These are phyloP conservation scores for Scaptomyza pallida DNA, from an alignment of 1,140 invertebrate genomes.

Conservation along the genomic window DNA sequence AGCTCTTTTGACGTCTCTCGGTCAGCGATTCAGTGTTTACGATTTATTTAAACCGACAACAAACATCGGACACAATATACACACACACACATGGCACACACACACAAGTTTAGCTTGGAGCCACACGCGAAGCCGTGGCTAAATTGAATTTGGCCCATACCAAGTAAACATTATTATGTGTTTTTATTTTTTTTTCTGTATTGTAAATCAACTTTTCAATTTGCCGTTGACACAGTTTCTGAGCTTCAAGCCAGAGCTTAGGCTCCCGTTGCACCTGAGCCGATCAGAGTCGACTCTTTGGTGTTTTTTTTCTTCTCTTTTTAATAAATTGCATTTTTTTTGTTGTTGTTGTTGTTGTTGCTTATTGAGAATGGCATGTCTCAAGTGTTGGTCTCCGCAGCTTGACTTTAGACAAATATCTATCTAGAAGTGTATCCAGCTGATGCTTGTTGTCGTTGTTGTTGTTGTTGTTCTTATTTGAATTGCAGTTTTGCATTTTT, in stretches of 20 bases:
- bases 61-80: neutral
- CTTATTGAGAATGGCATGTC: slow-evolving; percentile 57
- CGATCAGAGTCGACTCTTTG: slow-evolving; percentile 23
- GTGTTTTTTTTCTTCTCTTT: slow-evolving; percentile 30
- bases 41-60: slow-evolving; percentile 68
- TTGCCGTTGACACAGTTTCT: slow-evolving; percentile 76
- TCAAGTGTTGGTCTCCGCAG: slow-evolving; percentile 56
- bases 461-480: slow-evolving; percentile 22
- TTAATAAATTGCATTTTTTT: slow-evolving; percentile 74
- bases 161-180: slow-evolving; percentile 64
- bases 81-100: neutral
- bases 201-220: slow-evolving; percentile 78
- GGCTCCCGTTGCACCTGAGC: slow-evolving; percentile 59
- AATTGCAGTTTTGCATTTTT: slow-evolving; percentile 53
- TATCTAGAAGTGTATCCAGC: slow-evolving; percentile 27
- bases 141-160: slow-evolving; percentile 67
- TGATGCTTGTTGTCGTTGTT: slow-evolving; percentile 23
- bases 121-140: slow-evolving; percentile 58
- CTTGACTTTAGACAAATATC: slow-evolving; percentile 57
- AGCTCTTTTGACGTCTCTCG: slow-evolving; percentile 45
- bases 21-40: slow-evolving; percentile 52
- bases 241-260: slow-evolving; percentile 19
- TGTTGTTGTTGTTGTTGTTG: slow-evolving; percentile 51
- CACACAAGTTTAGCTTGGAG: slow-evolving; percentile 7
- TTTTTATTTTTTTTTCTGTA: slow-evolving; percentile 33